Base-by-base conservation (phyloP, 2,888 invertebrate species). In the Meloe dianella region DNA sequence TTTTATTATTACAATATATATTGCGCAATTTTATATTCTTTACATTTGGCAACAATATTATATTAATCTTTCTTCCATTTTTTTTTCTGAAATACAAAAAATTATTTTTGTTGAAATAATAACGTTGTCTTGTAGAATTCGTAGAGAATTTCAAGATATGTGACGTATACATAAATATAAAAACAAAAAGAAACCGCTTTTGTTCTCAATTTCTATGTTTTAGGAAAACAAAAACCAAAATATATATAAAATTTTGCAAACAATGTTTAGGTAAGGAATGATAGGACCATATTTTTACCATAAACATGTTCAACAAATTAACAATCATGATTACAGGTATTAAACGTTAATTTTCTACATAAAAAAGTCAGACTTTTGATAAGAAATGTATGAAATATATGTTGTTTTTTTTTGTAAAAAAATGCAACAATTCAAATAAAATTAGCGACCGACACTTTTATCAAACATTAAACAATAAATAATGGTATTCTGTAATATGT, bases 281-380 rank as follows among this genome's bases (percentile, higher is more conserved):
- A 87, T 87, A 87, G 84, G 86, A 86, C 86, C 87, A 87, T 78
- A 87, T 85, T 84, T 87, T 85, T 86, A 86, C 87, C 87, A 84
- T 81, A 87, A 86, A 86, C 86, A 84, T 82, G 69, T 71, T 51
- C 22, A 58, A 58, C 60, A 63, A 71, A 75, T 72, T 60, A 70
- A 61, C 65, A 66, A 73, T 75, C 79, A 76, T 76, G 78, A 75
- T 77, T 78, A 76, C 79, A 77, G 74, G 71, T 71, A 62, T 47
- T 66, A 8, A 56, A n/a, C 9, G 61, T 38, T n/a, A 67, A 71
- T 65, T 70, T 66, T 41, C 41, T 17, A 7, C 7, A 17, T 41
- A 64, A 70, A 73, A 71, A 71, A 68, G 67, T 74, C 74, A 74
- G 74, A 74, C 74, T 74, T 73, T 71, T 72, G 58, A 32, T 69